Percentiles rank a stretch among this genome's conserved stretches.
Evolutionary conservation across 1,140 invertebrate genomes (phyloP).

Genomic region (Asobara japonica): DNA sequence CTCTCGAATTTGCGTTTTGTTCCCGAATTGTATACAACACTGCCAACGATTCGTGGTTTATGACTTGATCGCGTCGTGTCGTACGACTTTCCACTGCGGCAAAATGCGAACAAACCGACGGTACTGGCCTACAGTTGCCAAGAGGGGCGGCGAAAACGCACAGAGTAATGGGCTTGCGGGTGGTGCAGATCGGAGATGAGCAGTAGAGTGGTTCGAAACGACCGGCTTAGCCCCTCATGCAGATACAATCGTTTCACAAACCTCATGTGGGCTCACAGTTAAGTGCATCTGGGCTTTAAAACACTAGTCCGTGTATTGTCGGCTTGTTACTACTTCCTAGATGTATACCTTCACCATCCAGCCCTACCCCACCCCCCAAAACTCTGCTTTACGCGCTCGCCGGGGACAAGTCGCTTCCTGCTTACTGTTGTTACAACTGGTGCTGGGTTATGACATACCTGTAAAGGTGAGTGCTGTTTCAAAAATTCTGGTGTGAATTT

Average conservation of each 20-base stretch:
- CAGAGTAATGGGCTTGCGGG: neutral
- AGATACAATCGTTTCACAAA: slow-evolving; percentile 9
- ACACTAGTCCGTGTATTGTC: neutral
- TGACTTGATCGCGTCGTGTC: slow-evolving; percentile 5
- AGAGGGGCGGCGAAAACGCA: neutral
- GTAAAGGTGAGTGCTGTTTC: neutral
- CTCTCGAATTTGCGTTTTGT: neutral
- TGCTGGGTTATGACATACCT: neutral
- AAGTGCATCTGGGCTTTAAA: slow-evolving; percentile 11
- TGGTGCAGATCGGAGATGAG: neutral
- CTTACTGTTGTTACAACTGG: neutral
- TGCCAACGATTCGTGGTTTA: slow-evolving; percentile 11
- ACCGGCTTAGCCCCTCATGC: slow-evolving; percentile 4
- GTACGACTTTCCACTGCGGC: slow-evolving; percentile 7
- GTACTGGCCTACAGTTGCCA: neutral
- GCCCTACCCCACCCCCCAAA: neutral
- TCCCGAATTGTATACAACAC: neutral
- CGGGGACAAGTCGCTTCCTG: neutral
- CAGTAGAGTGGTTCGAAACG: neutral
- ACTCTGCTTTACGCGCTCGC: neutral
- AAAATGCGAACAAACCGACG: neutral
- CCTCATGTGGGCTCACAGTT: neutral
- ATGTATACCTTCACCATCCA: neutral
- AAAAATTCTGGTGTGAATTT: no score
- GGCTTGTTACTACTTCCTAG: slow-evolving; percentile 8